Evolutionary conservation across 2,888 invertebrate genomes (phyloP).

Genomic region (Drosophila prolongata): DNA sequence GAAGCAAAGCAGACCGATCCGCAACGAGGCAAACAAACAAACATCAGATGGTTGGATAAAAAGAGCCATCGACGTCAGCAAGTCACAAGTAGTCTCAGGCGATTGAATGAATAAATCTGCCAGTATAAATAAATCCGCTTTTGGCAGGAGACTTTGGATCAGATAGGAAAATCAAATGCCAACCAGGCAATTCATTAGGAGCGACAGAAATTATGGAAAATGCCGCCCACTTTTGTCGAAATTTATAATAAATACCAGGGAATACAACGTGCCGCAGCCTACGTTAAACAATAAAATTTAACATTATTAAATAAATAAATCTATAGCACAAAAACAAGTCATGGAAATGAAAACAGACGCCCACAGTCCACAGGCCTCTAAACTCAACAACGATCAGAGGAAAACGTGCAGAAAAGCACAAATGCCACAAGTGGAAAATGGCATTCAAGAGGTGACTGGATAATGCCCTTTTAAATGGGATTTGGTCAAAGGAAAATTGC

Average conservation of each 20-base stretch:
- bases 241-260: slow-evolving; percentile 43
- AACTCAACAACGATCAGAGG: slow-evolving; percentile 4
- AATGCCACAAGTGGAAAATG: slow-evolving; percentile 4
- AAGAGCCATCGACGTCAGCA: slow-evolving; percentile 44
- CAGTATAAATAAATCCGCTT: slow-evolving; percentile 44
- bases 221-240: slow-evolving; percentile 44
- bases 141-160: slow-evolving; percentile 16
- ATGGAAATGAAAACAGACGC: slow-evolving; percentile 45
- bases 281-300: slow-evolving; percentile 46
- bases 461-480: not conserved
- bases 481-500: no score
- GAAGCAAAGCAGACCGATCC: slow-evolving; percentile 4
- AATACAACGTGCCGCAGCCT: slow-evolving; percentile 31
- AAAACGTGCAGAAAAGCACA: slow-evolving; percentile 40
- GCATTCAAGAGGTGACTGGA: not conserved
- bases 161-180: slow-evolving; percentile 43
- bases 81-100: slow-evolving; percentile 41
- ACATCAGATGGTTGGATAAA: slow-evolving; percentile 34
- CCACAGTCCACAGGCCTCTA: slow-evolving; percentile 21
- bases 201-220: slow-evolving; percentile 44
- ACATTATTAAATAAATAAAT: slow-evolving; percentile 43
- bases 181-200: slow-evolving; percentile 40
- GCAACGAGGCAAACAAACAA: slow-evolving; percentile 27
- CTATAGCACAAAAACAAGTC: slow-evolving; percentile 26
- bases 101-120: slow-evolving; percentile 36